Evolutionary conservation across 2,797 vertebrate genomes (phyloP).

Genomic region (Gadopsis bispinosus): DNA sequence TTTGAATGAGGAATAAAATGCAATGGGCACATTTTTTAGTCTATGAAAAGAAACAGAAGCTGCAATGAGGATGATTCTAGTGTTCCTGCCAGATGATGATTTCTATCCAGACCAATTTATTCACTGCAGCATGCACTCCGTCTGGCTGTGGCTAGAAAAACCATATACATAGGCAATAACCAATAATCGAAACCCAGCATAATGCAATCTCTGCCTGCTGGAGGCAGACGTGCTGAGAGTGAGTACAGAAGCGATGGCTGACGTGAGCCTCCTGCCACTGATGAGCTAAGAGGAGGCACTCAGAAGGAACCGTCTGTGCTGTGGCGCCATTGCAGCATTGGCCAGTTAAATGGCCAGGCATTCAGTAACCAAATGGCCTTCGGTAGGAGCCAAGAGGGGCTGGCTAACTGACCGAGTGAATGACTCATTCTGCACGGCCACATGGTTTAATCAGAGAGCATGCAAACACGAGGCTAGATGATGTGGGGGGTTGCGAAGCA

Average conservation of each 20-base stretch:
- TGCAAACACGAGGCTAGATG: constrained; percentile 51
- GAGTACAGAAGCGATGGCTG: constrained; percentile 43
- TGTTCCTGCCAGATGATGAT: constrained; percentile 24
- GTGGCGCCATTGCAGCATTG: constrained; percentile 43
- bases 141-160: constrained; percentile 13
- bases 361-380: constrained; percentile 72
- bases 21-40: background rate
- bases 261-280: constrained; percentile 59
- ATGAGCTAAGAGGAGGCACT: constrained; percentile 65
- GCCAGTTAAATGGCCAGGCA: constrained; percentile 63
- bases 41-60: constrained; percentile 8
- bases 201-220: constrained; percentile 33
- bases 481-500: constrained; percentile 2
- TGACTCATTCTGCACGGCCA: constrained; percentile 65
- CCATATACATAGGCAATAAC: constrained; percentile 56
- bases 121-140: background rate
- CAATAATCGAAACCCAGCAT: constrained; percentile 45
- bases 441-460: constrained; percentile 57
- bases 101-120: constrained; percentile 8
- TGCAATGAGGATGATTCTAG: background rate
- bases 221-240: constrained; percentile 17
- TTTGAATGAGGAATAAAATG: constrained; percentile 12
- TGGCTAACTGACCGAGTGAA: constrained; percentile 62
- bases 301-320: constrained; percentile 64
- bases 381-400: constrained; percentile 62